phyloP scores from a whole-genome alignment of 2,113 vertebrate species.

The Urocynchramus pylzowi region DNA sequence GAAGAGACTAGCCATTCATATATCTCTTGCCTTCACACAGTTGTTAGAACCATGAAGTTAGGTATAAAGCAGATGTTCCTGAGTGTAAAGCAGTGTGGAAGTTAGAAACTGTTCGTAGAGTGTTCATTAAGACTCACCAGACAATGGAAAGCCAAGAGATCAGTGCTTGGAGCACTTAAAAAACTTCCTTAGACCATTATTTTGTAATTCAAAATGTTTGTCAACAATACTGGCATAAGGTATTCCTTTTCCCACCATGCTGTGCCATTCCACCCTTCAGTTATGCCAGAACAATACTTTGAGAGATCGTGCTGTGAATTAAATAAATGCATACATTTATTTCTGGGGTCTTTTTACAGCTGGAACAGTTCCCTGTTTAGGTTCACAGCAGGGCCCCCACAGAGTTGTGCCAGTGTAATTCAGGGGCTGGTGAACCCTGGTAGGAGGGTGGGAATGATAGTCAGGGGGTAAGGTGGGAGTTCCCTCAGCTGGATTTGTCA shows the following conservation, averaged over 20 bases:
- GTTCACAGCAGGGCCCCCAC: background rate
- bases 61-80: background rate
- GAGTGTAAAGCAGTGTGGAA: background rate
- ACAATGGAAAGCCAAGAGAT: background rate
- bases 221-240: conserved; percentile 34
- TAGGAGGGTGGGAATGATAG: background rate
- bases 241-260: conserved; percentile 1
- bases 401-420: background rate
- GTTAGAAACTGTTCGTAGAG: background rate
- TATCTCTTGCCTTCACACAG: background rate
- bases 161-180: background rate
- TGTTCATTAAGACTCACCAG: background rate
- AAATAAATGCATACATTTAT: conserved; percentile 30
- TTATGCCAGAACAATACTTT: conserved; percentile 38
- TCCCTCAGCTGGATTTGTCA: background rate
- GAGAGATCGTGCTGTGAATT: conserved; percentile 33
- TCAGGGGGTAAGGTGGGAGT: background rate
- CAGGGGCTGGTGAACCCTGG: background rate
- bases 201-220: conserved; percentile 19
- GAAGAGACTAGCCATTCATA: background rate
- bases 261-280: background rate
- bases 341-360: background rate
- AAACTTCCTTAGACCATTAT: background rate
- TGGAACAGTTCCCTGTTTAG: background rate
- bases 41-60: background rate